These are phyloP conservation scores for Sebastes steindachneri DNA, from an alignment of 2,797 vertebrate species.

Conservation along the genomic window DNA sequence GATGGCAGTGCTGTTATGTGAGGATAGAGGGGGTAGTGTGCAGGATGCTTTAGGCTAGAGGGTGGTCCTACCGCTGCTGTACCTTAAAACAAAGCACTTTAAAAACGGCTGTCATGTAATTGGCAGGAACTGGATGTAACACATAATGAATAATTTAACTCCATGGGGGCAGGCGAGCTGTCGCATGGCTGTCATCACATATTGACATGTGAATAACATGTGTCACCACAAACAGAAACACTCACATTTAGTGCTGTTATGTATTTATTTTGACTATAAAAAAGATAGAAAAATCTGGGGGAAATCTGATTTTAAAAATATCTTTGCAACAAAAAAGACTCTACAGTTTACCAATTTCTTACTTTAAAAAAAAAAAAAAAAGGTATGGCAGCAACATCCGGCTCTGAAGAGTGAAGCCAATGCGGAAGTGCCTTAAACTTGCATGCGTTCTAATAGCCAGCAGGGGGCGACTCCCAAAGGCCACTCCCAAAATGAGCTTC, in stretches of 20 bases:
- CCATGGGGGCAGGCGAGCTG: slow-evolving; percentile 25
- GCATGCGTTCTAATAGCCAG: neutral
- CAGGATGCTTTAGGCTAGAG: neutral
- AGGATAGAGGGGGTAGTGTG: neutral
- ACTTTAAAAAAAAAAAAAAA: neutral
- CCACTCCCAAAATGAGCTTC: neutral
- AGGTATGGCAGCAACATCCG: neutral
- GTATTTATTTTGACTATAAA: neutral
- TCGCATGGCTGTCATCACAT: slow-evolving; percentile 38
- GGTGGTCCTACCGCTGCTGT: slow-evolving; percentile 16
- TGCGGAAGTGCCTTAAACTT: too few relatives aligned
- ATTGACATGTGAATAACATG: slow-evolving; percentile 60
- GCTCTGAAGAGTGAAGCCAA: too few relatives aligned
- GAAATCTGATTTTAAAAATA: neutral
- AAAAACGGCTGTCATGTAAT: slow-evolving; percentile 25
- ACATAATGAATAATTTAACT: slow-evolving; percentile 66
- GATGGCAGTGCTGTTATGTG: neutral
- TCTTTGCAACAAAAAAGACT: neutral
- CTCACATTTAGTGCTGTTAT: neutral
- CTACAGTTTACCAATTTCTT: too few relatives aligned
- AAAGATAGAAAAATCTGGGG: neutral
- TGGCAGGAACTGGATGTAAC: slow-evolving; percentile 41
- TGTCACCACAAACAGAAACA: slow-evolving; percentile 34
- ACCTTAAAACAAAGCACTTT: slow-evolving; percentile 33
- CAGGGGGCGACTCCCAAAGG: neutral